phyloP scores from a whole-genome alignment of 2,797 vertebrate genomes.

The Acridotheres tristis region DNA sequence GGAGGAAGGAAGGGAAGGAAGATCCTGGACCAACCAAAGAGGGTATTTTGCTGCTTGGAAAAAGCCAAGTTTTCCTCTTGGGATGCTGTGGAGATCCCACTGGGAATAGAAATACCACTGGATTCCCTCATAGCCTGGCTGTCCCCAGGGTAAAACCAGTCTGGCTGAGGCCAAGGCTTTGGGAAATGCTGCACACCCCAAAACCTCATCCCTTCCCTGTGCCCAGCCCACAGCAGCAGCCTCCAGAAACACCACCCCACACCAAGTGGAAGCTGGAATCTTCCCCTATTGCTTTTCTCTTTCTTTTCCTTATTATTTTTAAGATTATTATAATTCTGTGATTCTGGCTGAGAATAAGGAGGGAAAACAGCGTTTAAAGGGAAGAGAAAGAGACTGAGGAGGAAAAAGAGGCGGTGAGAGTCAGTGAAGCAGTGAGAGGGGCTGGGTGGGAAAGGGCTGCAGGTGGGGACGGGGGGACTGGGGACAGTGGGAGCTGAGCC shows the following conservation, averaged over 20 bases:
- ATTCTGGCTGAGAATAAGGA: not conserved
- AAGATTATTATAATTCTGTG: not conserved
- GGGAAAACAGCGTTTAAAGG: not conserved
- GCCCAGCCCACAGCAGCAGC: not conserved
- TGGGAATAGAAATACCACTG: not conserved
- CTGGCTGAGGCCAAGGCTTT: not conserved
- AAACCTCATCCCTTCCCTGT: not conserved
- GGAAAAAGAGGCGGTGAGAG: not conserved
- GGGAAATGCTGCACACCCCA: not conserved
- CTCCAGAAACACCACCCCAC: not conserved
- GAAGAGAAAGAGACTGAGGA: not conserved
- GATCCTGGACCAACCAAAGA: not conserved
- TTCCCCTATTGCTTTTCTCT: not conserved
- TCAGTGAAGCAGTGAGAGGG: rapidly evolving
- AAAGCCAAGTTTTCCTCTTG: not conserved
- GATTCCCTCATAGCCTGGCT: not conserved
- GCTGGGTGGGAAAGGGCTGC: not conserved
- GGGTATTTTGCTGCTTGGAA: not conserved
- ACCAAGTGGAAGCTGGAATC: not conserved
- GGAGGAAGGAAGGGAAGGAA: not conserved
- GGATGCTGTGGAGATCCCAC: not conserved
- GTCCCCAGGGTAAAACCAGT: not conserved
- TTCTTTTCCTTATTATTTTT: not conserved
- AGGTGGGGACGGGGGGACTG: not conserved
- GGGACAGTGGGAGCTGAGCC: not conserved